Evolutionary conservation across 1,140 invertebrate species (phyloP), one percentile per base, ranked within the genome.

Genomic region (Octopus bimaculoides): DNA sequence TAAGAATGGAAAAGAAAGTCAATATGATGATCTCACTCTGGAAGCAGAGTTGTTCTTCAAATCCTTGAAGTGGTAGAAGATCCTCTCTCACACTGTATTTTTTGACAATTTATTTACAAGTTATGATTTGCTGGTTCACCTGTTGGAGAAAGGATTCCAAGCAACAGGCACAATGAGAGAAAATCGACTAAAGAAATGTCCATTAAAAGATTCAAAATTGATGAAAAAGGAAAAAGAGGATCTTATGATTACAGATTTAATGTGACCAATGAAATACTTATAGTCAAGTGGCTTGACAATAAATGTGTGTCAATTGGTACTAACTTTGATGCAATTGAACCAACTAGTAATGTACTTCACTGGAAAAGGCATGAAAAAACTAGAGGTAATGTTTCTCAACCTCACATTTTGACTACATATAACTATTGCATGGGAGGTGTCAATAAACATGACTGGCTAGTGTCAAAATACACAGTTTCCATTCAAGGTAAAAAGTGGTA

Each of bases 241-340:
- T 1, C 73, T 9, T 74, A 26, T 1, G 12, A 26, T 20, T 74
- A 10, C 73, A 26, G 73, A 52, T 74, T n/a, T 74, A 4, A 74
- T n/a, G 20, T 52, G 41, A 74, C 10, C 20, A 20, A 74, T 14
- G 20, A 74, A 17, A 74, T 74, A 14, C 73, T 74, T 17, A 74
- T 74, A 17, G 41, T 74, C 10, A 74, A 74, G 20, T 74, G 10
- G 10, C 41, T 12, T 20, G 73, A 74, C 20, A 74, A 74, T 74
- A 74, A 74, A 74, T 52, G 20, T 74, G 73, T 17, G 8, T 14
- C 73, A 14, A 74, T 74, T 74, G 73, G 12, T 20, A 74, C 73
- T 2, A 74, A 74, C 20, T 74, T 10, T 52, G 20, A 74, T 74
- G 12, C 73, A 20, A 41, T 2, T 41, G 26, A 0, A 0, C 26